A percentile compares a stretch with the other conserved stretches of the same genome.
These are phyloP conservation scores for Lutraria lutraria DNA, from an alignment of 2,888 invertebrate genomes.

Conservation along the genomic window DNA sequence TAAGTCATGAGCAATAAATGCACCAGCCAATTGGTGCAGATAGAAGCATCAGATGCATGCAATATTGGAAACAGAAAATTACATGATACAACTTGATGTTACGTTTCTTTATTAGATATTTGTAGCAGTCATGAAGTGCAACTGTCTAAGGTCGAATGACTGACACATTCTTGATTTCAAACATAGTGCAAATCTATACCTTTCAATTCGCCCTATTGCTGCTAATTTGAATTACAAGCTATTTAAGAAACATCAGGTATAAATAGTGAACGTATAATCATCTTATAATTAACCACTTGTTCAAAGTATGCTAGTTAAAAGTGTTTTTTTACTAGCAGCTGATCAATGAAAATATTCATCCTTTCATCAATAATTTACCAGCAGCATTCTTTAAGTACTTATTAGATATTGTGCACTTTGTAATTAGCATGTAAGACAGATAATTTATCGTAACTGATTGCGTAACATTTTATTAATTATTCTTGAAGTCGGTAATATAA, in stretches of 20 bases:
- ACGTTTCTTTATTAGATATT: conserved; percentile 5
- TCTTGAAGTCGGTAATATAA: no score
- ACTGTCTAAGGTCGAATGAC: background rate
- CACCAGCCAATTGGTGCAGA: background rate
- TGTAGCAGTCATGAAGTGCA: conserved; percentile 12
- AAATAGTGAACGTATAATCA: background rate
- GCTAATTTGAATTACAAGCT: background rate
- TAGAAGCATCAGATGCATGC: background rate
- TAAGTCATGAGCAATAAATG: background rate
- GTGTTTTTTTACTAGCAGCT: background rate
- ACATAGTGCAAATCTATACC: background rate
- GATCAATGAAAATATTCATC: background rate
- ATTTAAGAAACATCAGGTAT: background rate
- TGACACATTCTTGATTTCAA: background rate
- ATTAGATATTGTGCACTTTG: no score
- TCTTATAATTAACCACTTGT: background rate
- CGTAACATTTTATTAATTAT: no score
- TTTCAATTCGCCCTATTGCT: background rate
- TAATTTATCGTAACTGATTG: no score
- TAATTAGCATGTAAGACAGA: no score
- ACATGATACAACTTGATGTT: background rate
- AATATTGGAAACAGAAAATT: conserved; percentile 2
- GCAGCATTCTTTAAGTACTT: no score
- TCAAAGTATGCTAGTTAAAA: background rate
- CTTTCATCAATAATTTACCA: background rate